These are phyloP conservation scores for Amazona guildingii DNA, from an alignment of 2,113 vertebrate genomes.

Conservation along the genomic window DNA sequence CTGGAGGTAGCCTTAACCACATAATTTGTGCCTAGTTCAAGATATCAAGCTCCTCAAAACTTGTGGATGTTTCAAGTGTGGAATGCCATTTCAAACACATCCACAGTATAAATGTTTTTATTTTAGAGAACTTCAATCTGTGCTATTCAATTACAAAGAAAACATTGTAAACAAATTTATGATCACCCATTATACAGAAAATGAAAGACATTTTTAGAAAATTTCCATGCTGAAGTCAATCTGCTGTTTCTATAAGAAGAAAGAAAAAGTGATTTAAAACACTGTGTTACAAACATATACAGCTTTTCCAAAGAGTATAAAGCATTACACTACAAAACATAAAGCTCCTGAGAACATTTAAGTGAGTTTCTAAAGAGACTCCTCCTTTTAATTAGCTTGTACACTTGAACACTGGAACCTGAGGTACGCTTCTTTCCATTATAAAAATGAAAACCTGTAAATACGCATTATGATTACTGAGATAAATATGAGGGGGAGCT, in stretches of 20 bases:
- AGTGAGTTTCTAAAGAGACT: conserved; percentile 28
- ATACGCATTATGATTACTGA: not conserved
- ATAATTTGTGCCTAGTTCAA: not conserved
- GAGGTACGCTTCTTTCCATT: not conserved
- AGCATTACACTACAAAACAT: conserved; percentile 15
- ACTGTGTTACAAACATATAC: not conserved
- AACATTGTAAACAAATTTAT: conserved; percentile 40
- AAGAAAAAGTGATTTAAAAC: conserved; percentile 39
- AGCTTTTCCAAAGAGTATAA: not conserved
- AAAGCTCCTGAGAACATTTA: conserved; percentile 15
- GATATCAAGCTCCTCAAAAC: not conserved
- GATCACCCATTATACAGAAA: conserved; percentile 38
- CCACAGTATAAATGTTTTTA: conserved; percentile 25
- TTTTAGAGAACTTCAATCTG: conserved; percentile 42
- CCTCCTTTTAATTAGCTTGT: conserved; percentile 43
- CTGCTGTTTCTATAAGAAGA: conserved; percentile 32
- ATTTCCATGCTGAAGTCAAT: conserved; percentile 21
- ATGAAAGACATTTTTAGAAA: conserved; percentile 43
- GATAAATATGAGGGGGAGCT: not conserved
- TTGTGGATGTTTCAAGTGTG: conserved; percentile 6
- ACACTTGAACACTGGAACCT: conserved; percentile 23
- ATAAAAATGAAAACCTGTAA: conserved; percentile 7
- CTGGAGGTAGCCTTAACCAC: not conserved
- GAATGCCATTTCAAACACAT: conserved; percentile 34
- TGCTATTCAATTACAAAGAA: conserved; percentile 50